These are phyloP conservation scores for Pseudopodoces humilis DNA, from an alignment of 2,113 vertebrate genomes.

Conservation along the genomic window DNA sequence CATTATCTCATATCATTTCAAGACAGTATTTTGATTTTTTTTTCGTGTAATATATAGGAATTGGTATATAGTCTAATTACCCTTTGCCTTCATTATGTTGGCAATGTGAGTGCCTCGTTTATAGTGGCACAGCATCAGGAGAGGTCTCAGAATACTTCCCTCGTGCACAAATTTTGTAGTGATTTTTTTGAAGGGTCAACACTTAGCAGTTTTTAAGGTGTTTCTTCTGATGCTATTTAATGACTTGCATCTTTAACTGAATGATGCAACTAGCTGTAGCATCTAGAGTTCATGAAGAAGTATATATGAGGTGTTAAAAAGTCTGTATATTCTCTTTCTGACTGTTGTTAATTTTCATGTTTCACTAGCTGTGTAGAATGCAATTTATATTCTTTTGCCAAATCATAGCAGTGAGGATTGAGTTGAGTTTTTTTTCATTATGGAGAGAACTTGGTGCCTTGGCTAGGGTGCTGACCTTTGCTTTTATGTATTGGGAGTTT, in stretches of 20 bases:
- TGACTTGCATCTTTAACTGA: neutral
- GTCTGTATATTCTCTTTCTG: neutral
- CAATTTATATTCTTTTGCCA: neutral
- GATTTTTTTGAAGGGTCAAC: neutral
- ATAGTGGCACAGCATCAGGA: neutral
- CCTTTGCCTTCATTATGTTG: fast-evolving
- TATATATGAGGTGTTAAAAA: neutral
- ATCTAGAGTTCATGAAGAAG: neutral
- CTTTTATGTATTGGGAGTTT: neutral
- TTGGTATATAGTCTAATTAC: neutral
- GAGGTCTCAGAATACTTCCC: neutral
- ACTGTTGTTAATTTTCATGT: neutral
- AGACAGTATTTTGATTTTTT: neutral
- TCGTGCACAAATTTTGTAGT: neutral
- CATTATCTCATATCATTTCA: neutral
- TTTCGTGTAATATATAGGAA: neutral
- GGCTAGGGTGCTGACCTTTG: neutral
- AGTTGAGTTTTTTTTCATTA: neutral
- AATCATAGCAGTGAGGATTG: neutral
- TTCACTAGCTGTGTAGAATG: neutral
- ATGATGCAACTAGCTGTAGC: neutral
- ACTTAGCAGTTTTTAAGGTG: neutral
- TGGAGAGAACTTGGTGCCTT: neutral
- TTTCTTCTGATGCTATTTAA: neutral
- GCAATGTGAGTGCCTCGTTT: neutral